Conservation (phyloP, 2,888 invertebrate species). For the Melanargia galathea region DNA sequence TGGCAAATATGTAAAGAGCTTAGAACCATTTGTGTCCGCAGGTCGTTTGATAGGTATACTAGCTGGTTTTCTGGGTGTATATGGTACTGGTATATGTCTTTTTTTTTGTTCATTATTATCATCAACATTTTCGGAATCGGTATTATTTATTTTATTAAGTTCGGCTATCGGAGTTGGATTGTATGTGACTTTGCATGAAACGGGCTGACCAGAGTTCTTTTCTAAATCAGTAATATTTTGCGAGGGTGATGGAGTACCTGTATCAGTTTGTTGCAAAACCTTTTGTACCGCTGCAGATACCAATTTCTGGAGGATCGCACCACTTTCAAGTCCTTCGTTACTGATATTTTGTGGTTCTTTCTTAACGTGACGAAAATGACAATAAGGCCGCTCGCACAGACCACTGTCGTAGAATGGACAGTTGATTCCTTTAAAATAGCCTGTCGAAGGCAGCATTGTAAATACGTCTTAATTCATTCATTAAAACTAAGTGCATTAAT, state of each 20-base stretch:
- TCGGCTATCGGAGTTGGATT: slow-evolving; percentile 86
- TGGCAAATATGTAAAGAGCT: slow-evolving; percentile 71
- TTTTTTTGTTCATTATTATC: slow-evolving; percentile 64
- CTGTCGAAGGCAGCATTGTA: slow-evolving; percentile 94
- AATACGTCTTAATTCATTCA: slow-evolving; percentile 33
- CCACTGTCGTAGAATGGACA: slow-evolving; percentile 93
- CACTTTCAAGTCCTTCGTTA: slow-evolving; percentile 72
- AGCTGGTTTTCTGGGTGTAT: slow-evolving; percentile 75
- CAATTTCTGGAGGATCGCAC: slow-evolving; percentile 80
- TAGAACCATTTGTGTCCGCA: slow-evolving; percentile 63
- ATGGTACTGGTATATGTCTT: slow-evolving; percentile 78
- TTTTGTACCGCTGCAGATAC: slow-evolving; percentile 84
- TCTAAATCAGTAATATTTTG: slow-evolving; percentile 41
- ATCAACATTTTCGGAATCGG: slow-evolving; percentile 57
- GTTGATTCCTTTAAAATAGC: slow-evolving; percentile 91
- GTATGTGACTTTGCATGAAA: slow-evolving; percentile 71
- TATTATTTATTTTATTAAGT: slow-evolving; percentile 72
- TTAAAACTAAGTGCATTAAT: slow-evolving; percentile 19
- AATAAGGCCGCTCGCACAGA: slow-evolving; percentile 93
- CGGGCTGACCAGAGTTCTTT: slow-evolving; percentile 53
- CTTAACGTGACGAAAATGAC: slow-evolving; percentile 94
- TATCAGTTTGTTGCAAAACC: slow-evolving; percentile 79
- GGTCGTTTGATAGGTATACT: slow-evolving; percentile 64
- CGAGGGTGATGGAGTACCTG: slow-evolving; percentile 47
- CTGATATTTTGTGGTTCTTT: slow-evolving; percentile 82